Conservation (phyloP, 2,113 vertebrate species). For the Rhynchopsitta pachyrhyncha region DNA sequence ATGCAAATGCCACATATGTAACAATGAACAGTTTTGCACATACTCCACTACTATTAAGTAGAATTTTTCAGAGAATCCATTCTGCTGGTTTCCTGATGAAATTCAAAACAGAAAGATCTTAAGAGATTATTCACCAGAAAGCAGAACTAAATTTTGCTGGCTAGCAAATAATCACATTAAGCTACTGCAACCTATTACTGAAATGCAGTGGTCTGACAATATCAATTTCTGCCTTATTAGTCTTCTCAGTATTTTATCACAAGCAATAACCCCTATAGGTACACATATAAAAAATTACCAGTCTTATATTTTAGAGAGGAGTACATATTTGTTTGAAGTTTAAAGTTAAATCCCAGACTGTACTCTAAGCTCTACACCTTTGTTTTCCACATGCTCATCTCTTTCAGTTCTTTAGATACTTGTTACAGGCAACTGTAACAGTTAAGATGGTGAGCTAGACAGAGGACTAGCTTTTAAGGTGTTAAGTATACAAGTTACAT, state of each 20-base stretch:
- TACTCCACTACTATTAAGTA: conserved; percentile 93
- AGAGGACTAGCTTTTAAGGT: neutral
- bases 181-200: neutral
- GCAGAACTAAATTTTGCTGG: neutral
- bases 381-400: neutral
- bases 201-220: neutral
- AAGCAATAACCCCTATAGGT: neutral
- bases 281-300: neutral
- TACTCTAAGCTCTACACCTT: neutral
- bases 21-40: conserved; percentile 78
- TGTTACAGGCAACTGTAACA: neutral
- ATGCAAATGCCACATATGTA: conserved; percentile 97
- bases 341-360: neutral
- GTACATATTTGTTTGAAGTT: neutral
- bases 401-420: neutral
- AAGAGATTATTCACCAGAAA: neutral
- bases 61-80: conserved; percentile 89
- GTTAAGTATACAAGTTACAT: neutral
- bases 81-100: conserved; percentile 68
- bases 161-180: neutral
- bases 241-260: neutral
- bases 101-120: neutral
- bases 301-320: neutral
- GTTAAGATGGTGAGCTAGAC: neutral
- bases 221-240: neutral